Percentiles rank a stretch among this genome's conserved stretches.
Evolutionary conservation across 2,113 vertebrate species (phyloP).

Genomic region (Ciconia maguari): DNA sequence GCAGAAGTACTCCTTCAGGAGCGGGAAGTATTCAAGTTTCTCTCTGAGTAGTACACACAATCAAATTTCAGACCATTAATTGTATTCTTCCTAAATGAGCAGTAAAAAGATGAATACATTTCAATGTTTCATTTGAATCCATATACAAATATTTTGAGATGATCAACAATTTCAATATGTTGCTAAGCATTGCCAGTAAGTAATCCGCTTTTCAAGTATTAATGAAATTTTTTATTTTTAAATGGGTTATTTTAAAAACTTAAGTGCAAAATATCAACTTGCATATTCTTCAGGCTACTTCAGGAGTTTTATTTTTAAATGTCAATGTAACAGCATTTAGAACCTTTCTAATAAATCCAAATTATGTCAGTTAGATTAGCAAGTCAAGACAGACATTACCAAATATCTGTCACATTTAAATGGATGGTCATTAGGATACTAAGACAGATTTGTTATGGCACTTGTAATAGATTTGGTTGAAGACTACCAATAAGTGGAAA

Average conservation of each 20-base stretch:
- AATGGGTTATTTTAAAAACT: not conserved
- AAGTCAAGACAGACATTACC: not conserved
- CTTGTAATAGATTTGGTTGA: not conserved
- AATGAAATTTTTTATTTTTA: not conserved
- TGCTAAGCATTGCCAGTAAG: not conserved
- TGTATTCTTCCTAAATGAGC: not conserved
- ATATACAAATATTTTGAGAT: not conserved
- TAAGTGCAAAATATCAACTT: not conserved
- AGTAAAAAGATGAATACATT: not conserved
- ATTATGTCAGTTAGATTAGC: not conserved
- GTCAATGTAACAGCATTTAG: not conserved
- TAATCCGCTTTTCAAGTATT: not conserved
- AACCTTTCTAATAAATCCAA: not conserved
- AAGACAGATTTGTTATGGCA: not conserved
- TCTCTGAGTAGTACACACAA: not conserved
- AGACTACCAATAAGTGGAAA: not conserved
- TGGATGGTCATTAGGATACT: not conserved
- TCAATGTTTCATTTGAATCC: not conserved
- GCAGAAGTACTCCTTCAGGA: not conserved
- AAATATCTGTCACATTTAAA: not conserved
- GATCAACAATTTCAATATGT: not conserved
- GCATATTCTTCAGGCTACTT: not conserved
- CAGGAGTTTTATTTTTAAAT: not conserved
- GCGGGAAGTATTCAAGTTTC: not conserved
- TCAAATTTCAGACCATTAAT: not conserved